These are phyloP conservation scores for Tyto alba DNA, from an alignment of 2,113 vertebrate genomes.

Conservation along the genomic window DNA sequence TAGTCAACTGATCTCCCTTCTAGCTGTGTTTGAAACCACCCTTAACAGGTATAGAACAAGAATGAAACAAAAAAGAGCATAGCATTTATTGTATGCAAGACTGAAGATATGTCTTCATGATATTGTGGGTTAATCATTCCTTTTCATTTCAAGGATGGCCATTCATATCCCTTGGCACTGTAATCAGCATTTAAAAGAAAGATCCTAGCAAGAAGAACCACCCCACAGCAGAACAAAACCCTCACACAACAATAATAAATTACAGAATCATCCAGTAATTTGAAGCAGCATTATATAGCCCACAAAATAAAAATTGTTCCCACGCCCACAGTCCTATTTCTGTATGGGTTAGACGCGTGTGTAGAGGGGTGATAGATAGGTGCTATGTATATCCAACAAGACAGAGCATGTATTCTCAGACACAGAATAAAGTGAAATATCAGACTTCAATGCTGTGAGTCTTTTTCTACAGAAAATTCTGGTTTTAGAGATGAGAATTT, in stretches of 20 bases:
- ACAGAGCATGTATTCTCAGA: not conserved
- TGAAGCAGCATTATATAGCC: conserved; percentile 36
- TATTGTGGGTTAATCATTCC: not conserved
- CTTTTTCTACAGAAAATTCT: not conserved
- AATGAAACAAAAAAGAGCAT: not conserved
- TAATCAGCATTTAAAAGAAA: not conserved
- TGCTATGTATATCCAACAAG: not conserved
- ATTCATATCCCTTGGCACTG: not conserved
- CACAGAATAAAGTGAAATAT: not conserved
- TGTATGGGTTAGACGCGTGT: not conserved
- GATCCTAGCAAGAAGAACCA: not conserved
- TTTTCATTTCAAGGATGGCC: not conserved
- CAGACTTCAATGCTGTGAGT: not conserved
- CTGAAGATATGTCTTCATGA: not conserved
- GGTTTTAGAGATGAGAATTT: not conserved
- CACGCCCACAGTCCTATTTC: conserved; percentile 6
- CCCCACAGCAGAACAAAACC: not conserved
- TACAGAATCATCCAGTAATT: conserved; percentile 41
- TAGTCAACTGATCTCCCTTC: not conserved
- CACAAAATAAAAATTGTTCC: conserved; percentile 39
- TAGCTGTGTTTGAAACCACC: not conserved
- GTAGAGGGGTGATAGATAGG: not conserved
- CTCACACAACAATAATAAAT: conserved; percentile 33
- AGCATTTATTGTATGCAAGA: not conserved
- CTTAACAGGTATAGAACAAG: not conserved